These are phyloP conservation scores for Byasa hedistus DNA, from an alignment of 2,888 invertebrate species.

Conservation along the genomic window DNA sequence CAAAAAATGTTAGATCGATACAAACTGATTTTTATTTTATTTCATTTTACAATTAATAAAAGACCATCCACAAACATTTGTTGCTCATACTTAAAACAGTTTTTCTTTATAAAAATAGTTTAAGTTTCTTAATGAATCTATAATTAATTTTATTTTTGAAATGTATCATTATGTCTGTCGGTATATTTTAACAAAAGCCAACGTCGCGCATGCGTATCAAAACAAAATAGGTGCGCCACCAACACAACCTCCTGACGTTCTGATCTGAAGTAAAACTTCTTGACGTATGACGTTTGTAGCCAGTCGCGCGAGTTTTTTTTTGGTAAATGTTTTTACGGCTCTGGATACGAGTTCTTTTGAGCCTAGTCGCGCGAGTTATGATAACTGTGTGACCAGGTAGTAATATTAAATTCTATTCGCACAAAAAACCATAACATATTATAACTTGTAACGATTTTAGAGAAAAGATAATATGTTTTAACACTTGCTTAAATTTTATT, in stretches of 20 bases:
- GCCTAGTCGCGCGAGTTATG: background rate
- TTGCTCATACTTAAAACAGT: conserved; percentile 49
- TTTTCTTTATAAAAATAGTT: conserved; percentile 49
- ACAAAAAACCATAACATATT: too few relatives aligned
- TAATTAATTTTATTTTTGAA: conserved; percentile 44
- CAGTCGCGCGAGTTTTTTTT: conserved; percentile 4
- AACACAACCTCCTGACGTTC: conserved; percentile 54
- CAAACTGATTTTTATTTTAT: conserved; percentile 64
- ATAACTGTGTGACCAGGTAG: conserved; percentile 29
- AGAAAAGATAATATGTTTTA: too few relatives aligned
- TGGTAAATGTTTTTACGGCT: background rate
- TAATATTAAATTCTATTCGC: background rate
- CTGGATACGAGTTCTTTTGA: too few relatives aligned
- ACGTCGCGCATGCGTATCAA: conserved; percentile 53
- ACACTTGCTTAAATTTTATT: too few relatives aligned
- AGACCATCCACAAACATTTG: conserved; percentile 37
- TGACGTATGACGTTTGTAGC: conserved; percentile 17
- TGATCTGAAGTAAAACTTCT: conserved; percentile 35
- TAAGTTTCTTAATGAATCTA: conserved; percentile 50
- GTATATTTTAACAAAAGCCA: conserved; percentile 52
- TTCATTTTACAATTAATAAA: conserved; percentile 19
- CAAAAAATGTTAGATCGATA: conserved; percentile 54
- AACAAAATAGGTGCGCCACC: conserved; percentile 46
- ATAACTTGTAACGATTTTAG: too few relatives aligned
- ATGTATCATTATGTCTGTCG: conserved; percentile 53